These are phyloP conservation scores for Lapara coniferarum DNA, from an alignment of 2,888 invertebrate genomes.

Conservation along the genomic window DNA sequence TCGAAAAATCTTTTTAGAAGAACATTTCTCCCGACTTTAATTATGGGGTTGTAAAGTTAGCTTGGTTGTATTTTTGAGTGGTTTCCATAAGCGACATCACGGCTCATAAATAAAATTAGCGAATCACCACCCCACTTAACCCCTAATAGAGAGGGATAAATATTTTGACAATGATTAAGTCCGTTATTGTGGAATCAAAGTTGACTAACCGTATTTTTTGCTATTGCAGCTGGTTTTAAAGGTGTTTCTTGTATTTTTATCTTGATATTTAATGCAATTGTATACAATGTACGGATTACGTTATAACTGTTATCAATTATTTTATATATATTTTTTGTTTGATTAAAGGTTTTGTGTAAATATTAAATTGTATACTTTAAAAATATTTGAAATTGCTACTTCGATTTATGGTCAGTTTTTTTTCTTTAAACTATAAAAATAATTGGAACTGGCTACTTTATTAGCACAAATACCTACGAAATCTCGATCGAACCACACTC, in stretches of 20 bases:
- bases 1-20: not conserved
- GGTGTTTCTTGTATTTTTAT: not conserved
- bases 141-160: conserved; percentile 67
- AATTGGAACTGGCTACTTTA: too few species aligned
- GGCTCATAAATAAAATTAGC: conserved; percentile 79
- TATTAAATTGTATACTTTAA: too few species aligned
- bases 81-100: conserved; percentile 64
- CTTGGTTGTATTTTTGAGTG: conserved; percentile 39
- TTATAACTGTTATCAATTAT: not conserved
- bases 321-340: too few species aligned
- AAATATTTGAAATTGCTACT: not conserved
- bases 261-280: not conserved
- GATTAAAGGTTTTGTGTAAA: too few species aligned
- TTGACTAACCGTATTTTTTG: conserved; percentile 35
- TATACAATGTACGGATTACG: not conserved
- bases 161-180: conserved; percentile 75
- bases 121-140: conserved; percentile 73
- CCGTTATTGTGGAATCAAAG: conserved; percentile 35
- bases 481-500: not conserved
- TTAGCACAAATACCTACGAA: too few species aligned
- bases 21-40: not conserved
- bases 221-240: not conserved
- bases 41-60: not conserved
- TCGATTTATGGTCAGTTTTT: not conserved
- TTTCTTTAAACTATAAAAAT: too few species aligned